Conservation (phyloP, 1,140 invertebrate genomes). For the Archivesica marissinica region DNA sequence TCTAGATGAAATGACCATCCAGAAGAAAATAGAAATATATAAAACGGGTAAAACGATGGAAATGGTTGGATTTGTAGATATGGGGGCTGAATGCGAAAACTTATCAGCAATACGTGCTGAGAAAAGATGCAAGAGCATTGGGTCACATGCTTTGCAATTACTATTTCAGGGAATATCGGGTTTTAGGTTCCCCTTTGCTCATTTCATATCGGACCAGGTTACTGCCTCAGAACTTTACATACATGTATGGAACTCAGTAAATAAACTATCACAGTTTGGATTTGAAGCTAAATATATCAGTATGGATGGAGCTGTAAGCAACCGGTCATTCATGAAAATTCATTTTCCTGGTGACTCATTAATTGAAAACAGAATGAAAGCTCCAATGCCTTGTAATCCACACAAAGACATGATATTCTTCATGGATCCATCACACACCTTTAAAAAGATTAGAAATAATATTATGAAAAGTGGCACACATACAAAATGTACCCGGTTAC, state of each 20-base stretch:
- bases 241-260: slow-evolving; percentile 34
- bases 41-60: slow-evolving; percentile 35
- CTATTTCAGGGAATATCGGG: slow-evolving; percentile 45
- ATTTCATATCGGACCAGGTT: slow-evolving; percentile 40
- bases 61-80: slow-evolving; percentile 47
- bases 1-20: slow-evolving; percentile 57
- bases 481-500: background rate
- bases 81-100: slow-evolving; percentile 28
- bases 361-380: slow-evolving; percentile 28
- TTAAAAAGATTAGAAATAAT: slow-evolving; percentile 50
- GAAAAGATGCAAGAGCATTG: slow-evolving; percentile 31
- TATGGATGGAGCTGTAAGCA: slow-evolving; percentile 46
- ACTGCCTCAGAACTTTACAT: slow-evolving; percentile 28
- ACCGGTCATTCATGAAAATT: slow-evolving; percentile 37
- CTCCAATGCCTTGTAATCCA: slow-evolving; percentile 27
- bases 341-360: slow-evolving; percentile 35
- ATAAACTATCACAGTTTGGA: slow-evolving; percentile 32
- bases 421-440: slow-evolving; percentile 38
- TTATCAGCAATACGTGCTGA: slow-evolving; percentile 13
- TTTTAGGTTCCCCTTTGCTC: slow-evolving; percentile 49
- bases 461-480: slow-evolving; percentile 33
- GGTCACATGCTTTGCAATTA: slow-evolving; percentile 18
- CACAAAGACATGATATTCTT: slow-evolving; percentile 30
- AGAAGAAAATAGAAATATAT: slow-evolving; percentile 35
- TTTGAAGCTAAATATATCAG: slow-evolving; percentile 28